phyloP scores from a whole-genome alignment of 2,113 vertebrate species.

The Ictidomys tridecemlineatus region DNA sequence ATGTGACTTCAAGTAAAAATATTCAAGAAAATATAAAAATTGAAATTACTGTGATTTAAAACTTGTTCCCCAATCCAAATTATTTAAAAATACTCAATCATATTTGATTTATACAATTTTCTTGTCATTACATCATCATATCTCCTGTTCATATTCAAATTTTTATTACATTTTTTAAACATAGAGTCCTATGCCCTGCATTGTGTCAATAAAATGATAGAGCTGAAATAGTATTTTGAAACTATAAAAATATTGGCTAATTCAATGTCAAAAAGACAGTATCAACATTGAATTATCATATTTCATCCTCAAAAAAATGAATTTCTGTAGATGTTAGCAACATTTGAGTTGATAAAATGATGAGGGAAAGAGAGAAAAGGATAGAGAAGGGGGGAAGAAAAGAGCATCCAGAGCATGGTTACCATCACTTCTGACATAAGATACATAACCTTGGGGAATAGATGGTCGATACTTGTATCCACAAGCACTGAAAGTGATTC shows the following conservation, averaged over 20 bases:
- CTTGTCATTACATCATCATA: neutral
- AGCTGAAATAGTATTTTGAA: slow-evolving; percentile 26
- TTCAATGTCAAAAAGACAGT: neutral
- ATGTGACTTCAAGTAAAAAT: neutral
- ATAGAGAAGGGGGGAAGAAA: neutral
- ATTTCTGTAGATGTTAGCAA: neutral
- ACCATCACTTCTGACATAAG: neutral
- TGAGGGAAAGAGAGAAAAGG: neutral
- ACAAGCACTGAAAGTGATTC: neutral
- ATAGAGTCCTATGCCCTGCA: neutral
- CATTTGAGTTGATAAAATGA: neutral
- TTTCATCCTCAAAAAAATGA: neutral
- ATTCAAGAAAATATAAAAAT: neutral
- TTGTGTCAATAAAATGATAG: neutral
- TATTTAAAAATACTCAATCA: neutral
- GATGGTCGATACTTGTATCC: neutral
- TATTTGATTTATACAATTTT: neutral
- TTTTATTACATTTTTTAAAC: slow-evolving; percentile 12
- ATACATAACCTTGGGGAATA: neutral
- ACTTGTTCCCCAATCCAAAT: neutral
- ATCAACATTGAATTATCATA: neutral
- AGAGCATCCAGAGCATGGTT: neutral
- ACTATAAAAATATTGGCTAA: neutral
- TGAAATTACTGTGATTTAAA: neutral
- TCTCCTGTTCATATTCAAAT: neutral